phyloP scores from a whole-genome alignment of 2,888 invertebrate genomes.

The Nineta flava region DNA sequence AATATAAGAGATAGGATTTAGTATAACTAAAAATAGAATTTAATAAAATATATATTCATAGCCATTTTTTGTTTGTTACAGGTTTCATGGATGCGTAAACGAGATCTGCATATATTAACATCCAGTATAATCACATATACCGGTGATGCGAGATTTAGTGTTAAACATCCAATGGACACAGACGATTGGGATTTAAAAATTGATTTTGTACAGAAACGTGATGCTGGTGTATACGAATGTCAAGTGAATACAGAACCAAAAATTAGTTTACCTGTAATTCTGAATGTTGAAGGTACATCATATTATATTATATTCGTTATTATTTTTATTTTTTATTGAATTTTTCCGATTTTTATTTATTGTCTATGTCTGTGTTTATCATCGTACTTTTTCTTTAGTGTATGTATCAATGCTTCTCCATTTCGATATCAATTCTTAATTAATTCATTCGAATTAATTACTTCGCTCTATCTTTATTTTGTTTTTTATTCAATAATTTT shows the following conservation, averaged over 20 bases:
- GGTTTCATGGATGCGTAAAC: conserved; percentile 72
- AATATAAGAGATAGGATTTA: no score
- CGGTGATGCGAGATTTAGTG: conserved; percentile 73
- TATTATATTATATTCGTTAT: conserved; percentile 4
- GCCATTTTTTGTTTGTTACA: conserved; percentile 21
- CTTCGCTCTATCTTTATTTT: no score
- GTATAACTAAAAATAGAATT: no score
- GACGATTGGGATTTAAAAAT: conserved; percentile 80
- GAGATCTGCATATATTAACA: conserved; percentile 72
- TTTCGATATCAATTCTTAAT: no score
- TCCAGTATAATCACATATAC: conserved; percentile 76
- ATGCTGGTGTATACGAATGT: conserved; percentile 71
- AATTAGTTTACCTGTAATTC: conserved; percentile 48
- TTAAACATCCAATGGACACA: conserved; percentile 64
- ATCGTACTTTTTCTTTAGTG: no score
- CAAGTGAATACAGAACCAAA: conserved; percentile 63
- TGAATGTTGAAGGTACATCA: conserved; percentile 62
- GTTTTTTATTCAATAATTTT: no score
- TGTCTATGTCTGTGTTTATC: no score
- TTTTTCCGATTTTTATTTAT: no score
- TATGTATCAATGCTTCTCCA: no score
- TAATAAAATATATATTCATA: no score
- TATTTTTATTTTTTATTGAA: no score
- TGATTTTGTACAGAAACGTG: conserved; percentile 67
- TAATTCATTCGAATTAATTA: no score